Evolutionary conservation across 1,140 invertebrate species (phyloP).

Genomic region (Zaprionus taronus): DNA sequence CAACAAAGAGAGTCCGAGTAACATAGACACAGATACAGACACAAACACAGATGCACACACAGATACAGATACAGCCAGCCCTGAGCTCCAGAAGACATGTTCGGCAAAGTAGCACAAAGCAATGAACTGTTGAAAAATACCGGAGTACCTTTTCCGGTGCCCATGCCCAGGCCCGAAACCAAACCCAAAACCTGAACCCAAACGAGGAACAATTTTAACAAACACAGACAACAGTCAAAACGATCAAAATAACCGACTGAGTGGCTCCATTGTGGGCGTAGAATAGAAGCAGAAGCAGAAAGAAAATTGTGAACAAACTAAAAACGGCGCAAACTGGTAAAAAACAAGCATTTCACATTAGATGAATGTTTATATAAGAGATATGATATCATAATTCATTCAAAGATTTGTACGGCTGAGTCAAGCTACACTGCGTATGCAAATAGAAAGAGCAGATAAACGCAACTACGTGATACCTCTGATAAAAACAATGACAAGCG

Average conservation of each 20-base stretch:
- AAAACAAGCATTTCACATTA: background rate
- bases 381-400: background rate
- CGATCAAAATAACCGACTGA: conserved; percentile 26
- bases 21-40: conserved; percentile 25
- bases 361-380: background rate
- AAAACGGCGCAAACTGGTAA: conserved; percentile 12
- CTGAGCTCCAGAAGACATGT: conserved; percentile 62
- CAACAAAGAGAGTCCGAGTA: conserved; percentile 27
- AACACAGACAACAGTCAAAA: conserved; percentile 54
- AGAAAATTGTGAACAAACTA: background rate
- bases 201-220: conserved; percentile 57
- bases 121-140: conserved; percentile 79
- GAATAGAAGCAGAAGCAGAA: conserved; percentile 19
- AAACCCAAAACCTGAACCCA: conserved; percentile 32
- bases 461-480: conserved; percentile 67
- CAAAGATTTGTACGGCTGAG: conserved; percentile 44
- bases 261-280: conserved; percentile 59
- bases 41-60: conserved; percentile 15
- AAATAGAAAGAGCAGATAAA: conserved; percentile 70
- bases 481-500: conserved; percentile 64
- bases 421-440: conserved; percentile 64
- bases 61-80: conserved; percentile 40
- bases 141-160: conserved; percentile 79
- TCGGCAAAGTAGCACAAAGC: conserved; percentile 77
- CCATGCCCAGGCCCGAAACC: conserved; percentile 28